Conservation (phyloP, 2,888 invertebrate genomes). For the Lagria hirta region DNA sequence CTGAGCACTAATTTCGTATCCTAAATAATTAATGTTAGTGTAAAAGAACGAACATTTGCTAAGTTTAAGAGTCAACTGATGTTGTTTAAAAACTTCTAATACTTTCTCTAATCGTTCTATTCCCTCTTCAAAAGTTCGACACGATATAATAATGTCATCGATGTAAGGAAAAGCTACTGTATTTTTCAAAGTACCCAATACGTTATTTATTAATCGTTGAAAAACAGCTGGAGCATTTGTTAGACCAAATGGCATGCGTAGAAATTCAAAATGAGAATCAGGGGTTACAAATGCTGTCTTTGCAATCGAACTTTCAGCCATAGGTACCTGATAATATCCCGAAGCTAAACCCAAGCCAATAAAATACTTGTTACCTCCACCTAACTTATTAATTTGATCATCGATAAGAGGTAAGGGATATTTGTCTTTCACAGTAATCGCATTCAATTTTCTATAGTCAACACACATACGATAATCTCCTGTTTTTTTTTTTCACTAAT, state of each 20-base stretch:
- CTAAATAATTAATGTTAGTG: slow-evolving; percentile 27
- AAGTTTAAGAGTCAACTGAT: slow-evolving; percentile 30
- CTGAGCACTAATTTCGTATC: slow-evolving; percentile 28
- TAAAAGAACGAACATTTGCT: slow-evolving; percentile 31
- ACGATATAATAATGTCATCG: slow-evolving; percentile 30
- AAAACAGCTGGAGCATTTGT: slow-evolving; percentile 22
- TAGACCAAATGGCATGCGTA: slow-evolving; percentile 23
- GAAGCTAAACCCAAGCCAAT: slow-evolving; percentile 6
- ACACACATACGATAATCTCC: slow-evolving; percentile 20
- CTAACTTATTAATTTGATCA: slow-evolving; percentile 10
- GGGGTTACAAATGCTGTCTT: slow-evolving; percentile 28
- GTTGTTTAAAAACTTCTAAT: slow-evolving; percentile 14
- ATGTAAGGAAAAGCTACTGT: slow-evolving; percentile 25
- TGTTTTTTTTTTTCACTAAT: slow-evolving; percentile 16
- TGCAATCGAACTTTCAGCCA: slow-evolving; percentile 13
- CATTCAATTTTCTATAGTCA: slow-evolving; percentile 21
- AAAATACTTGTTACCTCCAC: slow-evolving; percentile 16
- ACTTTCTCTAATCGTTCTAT: slow-evolving; percentile 17
- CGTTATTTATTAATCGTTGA: slow-evolving; percentile 17
- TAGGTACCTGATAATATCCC: slow-evolving; percentile 25
- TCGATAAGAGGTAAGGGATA: slow-evolving; percentile 22
- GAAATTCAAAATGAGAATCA: slow-evolving; percentile 26
- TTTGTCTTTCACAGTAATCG: slow-evolving; percentile 12
- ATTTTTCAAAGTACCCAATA: slow-evolving; percentile 15
- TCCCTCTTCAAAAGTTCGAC: slow-evolving; percentile 18